A percentile compares a stretch with the other conserved stretches of the same genome.
These are phyloP conservation scores for Ivindomyrus marchei DNA, from an alignment of 2,113 vertebrate species.

Conservation along the genomic window DNA sequence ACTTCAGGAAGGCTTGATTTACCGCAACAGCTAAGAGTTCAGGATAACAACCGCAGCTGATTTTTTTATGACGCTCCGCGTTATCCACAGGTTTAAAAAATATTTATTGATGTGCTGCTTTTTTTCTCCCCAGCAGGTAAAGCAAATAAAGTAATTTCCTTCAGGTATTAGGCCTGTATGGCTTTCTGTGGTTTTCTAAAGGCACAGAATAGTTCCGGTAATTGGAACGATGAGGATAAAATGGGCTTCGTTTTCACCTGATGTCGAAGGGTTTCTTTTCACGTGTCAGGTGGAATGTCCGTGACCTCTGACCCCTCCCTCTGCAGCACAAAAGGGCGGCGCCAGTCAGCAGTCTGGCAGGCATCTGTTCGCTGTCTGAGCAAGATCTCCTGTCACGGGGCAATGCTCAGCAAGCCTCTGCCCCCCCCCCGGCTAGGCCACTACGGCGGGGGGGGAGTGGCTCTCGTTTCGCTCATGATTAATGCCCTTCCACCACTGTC, in stretches of 20 bases:
- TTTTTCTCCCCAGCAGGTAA: too few species aligned
- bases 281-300: slow-evolving; percentile 50
- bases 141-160: not conserved
- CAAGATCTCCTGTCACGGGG: slow-evolving; percentile 47
- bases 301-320: slow-evolving; percentile 34
- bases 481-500: slow-evolving; percentile 67
- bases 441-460: slow-evolving; percentile 41
- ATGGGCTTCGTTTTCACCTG: not conserved
- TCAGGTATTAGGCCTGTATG: not conserved
- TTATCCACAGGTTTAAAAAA: not conserved
- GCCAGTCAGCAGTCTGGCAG: slow-evolving; percentile 25
- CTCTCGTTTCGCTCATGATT: slow-evolving; percentile 66
- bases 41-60: not conserved
- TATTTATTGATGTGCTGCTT: not conserved
- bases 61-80: not conserved
- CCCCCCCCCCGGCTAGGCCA: not conserved
- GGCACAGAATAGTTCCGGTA: not conserved
- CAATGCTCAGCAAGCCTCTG: slow-evolving; percentile 33
- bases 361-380: slow-evolving; percentile 36
- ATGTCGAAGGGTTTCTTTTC: slow-evolving; percentile 8
- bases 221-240: not conserved
- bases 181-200: not conserved
- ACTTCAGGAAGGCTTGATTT: not conserved
- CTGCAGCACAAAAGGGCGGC: slow-evolving; percentile 35
- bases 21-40: not conserved